These are phyloP conservation scores for Crenichthys baileyi DNA, from an alignment of 2,797 vertebrate genomes.

Conservation along the genomic window DNA sequence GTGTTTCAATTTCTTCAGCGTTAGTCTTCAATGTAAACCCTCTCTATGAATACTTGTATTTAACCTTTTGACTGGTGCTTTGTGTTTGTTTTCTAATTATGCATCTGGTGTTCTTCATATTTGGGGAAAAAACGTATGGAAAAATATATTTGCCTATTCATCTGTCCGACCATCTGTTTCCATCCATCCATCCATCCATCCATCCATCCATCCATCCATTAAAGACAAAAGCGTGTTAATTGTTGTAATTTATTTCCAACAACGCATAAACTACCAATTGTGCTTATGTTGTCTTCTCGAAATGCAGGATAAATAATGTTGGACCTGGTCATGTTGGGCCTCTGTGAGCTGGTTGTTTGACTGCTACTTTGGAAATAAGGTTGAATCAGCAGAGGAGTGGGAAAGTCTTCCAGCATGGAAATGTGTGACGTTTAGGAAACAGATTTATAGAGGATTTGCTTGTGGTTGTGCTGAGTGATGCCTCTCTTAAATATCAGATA, in stretches of 20 bases:
- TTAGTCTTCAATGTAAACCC: background rate
- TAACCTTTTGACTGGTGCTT: background rate
- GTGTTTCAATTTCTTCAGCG: background rate
- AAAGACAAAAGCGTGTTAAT: background rate
- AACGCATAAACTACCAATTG: constrained; percentile 13
- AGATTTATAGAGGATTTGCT: constrained; percentile 38
- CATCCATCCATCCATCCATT: no score
- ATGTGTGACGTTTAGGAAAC: constrained; percentile 56
- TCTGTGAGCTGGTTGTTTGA: constrained; percentile 33
- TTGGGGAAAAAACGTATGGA: no score
- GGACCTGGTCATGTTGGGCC: constrained; percentile 25
- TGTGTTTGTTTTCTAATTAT: background rate
- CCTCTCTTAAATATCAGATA: constrained; percentile 17
- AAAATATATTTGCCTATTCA: no score
- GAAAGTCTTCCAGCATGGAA: constrained; percentile 45
- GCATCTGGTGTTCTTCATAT: background rate
- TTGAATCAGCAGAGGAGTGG: constrained; percentile 47
- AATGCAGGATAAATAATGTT: constrained; percentile 39
- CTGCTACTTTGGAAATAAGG: constrained; percentile 54
- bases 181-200: no score
- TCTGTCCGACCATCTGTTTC: no score
- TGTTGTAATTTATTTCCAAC: constrained; percentile 1
- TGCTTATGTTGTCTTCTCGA: constrained; percentile 21
- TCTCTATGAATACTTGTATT: background rate
- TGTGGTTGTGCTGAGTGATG: constrained; percentile 23